These are phyloP conservation scores for Tribolium freemani DNA, from an alignment of 2,888 invertebrate genomes.

Conservation along the genomic window DNA sequence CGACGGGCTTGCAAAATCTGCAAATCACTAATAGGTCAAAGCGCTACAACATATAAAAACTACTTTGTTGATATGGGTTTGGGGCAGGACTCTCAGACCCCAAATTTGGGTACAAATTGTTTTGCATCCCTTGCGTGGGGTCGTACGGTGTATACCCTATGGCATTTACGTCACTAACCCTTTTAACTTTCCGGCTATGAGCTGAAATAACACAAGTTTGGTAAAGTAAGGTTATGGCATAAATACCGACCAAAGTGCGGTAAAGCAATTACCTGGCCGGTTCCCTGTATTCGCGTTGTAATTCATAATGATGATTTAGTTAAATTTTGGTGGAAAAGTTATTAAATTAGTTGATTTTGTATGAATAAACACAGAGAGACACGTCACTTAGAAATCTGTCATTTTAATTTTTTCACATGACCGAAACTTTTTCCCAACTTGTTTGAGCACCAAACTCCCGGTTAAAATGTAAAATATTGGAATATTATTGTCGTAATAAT, in stretches of 20 bases:
- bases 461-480: too few species aligned
- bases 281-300: conserved; percentile 65
- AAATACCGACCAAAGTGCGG: background rate
- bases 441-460: background rate
- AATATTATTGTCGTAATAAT: too few species aligned
- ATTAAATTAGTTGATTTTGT: conserved; percentile 4
- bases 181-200: conserved; percentile 73
- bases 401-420: conserved; percentile 7
- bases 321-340: conserved; percentile 17
- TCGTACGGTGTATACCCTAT: conserved; percentile 71
- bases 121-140: conserved; percentile 25
- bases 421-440: background rate
- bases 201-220: conserved; percentile 55
- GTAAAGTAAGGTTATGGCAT: conserved; percentile 40
- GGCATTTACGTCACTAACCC: conserved; percentile 79
- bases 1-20: conserved; percentile 37
- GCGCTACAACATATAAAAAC: conserved; percentile 36
- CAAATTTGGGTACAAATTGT: conserved; percentile 55
- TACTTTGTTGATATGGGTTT: conserved; percentile 52
- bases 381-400: conserved; percentile 37
- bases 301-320: conserved; percentile 59
- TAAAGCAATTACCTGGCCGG: conserved; percentile 59
- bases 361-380: conserved; percentile 24
- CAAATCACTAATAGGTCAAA: conserved; percentile 40
- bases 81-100: conserved; percentile 33